Conservation (phyloP, 2,113 vertebrate species). For the Symphodus melops region DNA sequence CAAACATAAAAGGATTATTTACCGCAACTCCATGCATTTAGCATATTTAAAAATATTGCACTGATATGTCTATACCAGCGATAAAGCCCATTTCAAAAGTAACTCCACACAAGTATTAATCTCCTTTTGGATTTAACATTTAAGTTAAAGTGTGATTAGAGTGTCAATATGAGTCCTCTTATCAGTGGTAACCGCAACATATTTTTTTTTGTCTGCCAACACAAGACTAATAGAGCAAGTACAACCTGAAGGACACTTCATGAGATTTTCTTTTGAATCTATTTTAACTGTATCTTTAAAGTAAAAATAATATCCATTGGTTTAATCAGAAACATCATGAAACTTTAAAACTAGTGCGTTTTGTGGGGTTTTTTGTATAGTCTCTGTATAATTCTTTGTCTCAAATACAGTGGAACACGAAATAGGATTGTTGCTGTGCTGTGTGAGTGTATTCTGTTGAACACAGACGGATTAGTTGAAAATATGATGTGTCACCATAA, state of each 20-base stretch:
- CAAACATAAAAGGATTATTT: neutral
- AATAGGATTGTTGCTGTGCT: neutral
- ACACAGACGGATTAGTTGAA: conserved; percentile 55
- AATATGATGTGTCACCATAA: conserved; percentile 60
- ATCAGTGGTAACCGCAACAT: no score
- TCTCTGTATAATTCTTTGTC: conserved; percentile 1
- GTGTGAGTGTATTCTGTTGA: conserved; percentile 9
- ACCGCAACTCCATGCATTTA: neutral
- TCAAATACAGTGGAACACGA: neutral
- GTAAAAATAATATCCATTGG: neutral
- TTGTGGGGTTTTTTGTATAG: neutral
- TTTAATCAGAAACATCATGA: neutral
- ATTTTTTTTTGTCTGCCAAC: no score
- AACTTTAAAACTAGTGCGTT: neutral
- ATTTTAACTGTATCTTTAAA: neutral
- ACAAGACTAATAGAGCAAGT: no score
- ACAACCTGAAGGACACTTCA: no score
- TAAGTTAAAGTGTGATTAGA: no score
- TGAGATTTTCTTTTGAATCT: no score
- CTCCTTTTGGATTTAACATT: neutral
- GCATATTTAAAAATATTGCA: neutral
- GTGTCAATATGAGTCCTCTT: no score
- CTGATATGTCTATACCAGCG: neutral
- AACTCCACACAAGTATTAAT: neutral
- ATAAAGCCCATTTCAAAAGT: no score